Percentiles rank a stretch among this genome's conserved stretches.
Conservation (phyloP, 2,113 vertebrate genomes). For the Channa argus region DNA sequence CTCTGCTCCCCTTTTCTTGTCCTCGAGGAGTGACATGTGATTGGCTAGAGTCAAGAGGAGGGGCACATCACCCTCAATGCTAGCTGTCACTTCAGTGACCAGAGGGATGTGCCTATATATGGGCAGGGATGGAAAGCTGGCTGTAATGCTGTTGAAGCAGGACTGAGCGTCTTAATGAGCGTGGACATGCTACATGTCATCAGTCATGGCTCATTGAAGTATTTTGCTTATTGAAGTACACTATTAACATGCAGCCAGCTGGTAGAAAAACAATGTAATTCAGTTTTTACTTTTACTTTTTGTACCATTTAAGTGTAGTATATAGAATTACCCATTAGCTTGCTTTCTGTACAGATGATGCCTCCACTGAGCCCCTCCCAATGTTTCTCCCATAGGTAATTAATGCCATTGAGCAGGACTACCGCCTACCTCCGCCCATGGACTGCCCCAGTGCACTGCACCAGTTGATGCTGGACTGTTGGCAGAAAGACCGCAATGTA, state of each 20-base stretch:
- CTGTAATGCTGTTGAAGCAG: slow-evolving; percentile 15
- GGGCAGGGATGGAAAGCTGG: not conserved
- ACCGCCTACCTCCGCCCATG: slow-evolving; percentile 97
- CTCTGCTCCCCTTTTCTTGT: slow-evolving; percentile 17
- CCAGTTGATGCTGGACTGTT: slow-evolving; percentile 98
- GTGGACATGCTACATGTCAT: slow-evolving; percentile 4
- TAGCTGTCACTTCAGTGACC: slow-evolving; percentile 42
- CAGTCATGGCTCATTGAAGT: slow-evolving; percentile 3
- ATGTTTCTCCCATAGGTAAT: slow-evolving; percentile 86
- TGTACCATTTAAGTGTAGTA: not conserved
- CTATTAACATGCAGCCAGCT: slow-evolving; percentile 14
- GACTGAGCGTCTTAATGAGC: not conserved
- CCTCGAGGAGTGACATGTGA: slow-evolving; percentile 53
- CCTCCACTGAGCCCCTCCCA: not conserved
- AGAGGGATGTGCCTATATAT: slow-evolving; percentile 8
- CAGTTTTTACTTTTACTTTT: not conserved
- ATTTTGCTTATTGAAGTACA: slow-evolving; percentile 6
- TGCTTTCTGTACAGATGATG: not conserved
- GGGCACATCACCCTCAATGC: slow-evolving; percentile 54
- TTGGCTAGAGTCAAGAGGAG: slow-evolving; percentile 54
- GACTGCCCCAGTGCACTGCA: slow-evolving; percentile 96
- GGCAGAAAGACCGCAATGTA: slow-evolving; percentile 99
- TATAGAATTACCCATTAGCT: not conserved
- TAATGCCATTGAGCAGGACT: slow-evolving; percentile 98
- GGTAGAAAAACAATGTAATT: slow-evolving; percentile 2